These are phyloP conservation scores for Aeoliscus strigatus DNA, from an alignment of 2,797 vertebrate genomes.

Conservation along the genomic window DNA sequence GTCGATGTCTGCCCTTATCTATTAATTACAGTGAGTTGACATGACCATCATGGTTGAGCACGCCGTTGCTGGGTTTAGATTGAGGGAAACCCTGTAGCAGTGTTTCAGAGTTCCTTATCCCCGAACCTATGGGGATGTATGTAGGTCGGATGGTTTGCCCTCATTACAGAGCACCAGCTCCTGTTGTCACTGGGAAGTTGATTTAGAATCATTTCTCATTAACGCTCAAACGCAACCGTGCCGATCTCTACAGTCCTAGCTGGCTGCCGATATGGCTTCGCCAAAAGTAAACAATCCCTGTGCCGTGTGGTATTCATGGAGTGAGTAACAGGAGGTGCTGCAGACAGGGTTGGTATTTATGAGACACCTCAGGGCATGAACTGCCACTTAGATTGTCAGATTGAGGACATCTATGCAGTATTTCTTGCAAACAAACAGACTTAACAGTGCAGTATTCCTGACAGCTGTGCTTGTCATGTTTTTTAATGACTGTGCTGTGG, in stretches of 20 bases:
- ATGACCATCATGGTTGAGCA: slow-evolving; percentile 34
- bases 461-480: slow-evolving; percentile 17
- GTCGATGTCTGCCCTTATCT: slow-evolving; percentile 45
- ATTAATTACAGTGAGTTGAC: slow-evolving; percentile 42
- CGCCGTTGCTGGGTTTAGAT: slow-evolving; percentile 23
- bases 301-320: slow-evolving; percentile 29
- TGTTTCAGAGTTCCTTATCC: slow-evolving; percentile 29
- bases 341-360: slow-evolving; percentile 40
- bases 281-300: slow-evolving; percentile 43
- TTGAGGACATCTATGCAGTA: slow-evolving; percentile 33
- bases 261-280: slow-evolving; percentile 18
- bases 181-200: slow-evolving; percentile 35
- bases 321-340: too few species aligned
- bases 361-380: slow-evolving; percentile 36
- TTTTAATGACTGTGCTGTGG: slow-evolving; percentile 18
- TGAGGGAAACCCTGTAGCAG: slow-evolving; percentile 20
- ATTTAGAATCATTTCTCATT: slow-evolving; percentile 55
- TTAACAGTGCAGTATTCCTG: slow-evolving; percentile 3
- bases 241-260: slow-evolving; percentile 16
- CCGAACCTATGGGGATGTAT: slow-evolving; percentile 50
- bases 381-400: slow-evolving; percentile 45
- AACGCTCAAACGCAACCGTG: slow-evolving; percentile 26
- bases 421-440: slow-evolving; percentile 32
- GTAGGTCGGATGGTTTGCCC: slow-evolving; percentile 58
- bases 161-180: slow-evolving; percentile 54